Conservation (phyloP, 2,113 vertebrate species). For the Malurus elegans region DNA sequence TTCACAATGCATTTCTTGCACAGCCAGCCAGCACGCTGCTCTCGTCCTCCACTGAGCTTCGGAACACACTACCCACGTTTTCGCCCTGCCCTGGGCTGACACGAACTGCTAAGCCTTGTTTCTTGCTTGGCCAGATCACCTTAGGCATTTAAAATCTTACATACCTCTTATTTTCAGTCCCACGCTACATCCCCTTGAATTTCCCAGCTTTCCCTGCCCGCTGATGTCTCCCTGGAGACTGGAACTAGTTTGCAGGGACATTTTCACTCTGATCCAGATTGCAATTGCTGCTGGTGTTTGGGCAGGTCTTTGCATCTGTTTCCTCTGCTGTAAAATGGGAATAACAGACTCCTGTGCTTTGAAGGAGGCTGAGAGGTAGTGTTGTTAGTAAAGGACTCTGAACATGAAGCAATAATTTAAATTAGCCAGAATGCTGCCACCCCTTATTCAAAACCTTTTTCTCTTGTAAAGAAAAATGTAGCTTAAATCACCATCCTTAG, state of each 20-base stretch:
- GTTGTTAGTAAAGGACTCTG: neutral
- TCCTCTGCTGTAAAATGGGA: slow-evolving; percentile 51
- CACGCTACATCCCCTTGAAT: neutral
- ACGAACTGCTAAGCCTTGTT: neutral
- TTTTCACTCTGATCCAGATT: slow-evolving; percentile 51
- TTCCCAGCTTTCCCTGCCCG: slow-evolving; percentile 30
- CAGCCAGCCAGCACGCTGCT: slow-evolving; percentile 2
- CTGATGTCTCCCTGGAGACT: slow-evolving; percentile 42
- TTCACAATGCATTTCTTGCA: slow-evolving; percentile 47
- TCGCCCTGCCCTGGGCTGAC: neutral
- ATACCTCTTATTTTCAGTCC: neutral
- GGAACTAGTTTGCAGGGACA: slow-evolving; percentile 22
- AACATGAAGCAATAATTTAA: neutral
- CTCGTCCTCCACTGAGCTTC: neutral
- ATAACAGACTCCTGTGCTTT: slow-evolving; percentile 25
- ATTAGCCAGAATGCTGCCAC: neutral
- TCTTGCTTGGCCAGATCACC: slow-evolving; percentile 32
- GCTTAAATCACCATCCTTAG: neutral
- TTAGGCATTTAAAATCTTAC: neutral
- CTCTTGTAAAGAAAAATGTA: neutral
- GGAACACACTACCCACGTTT: neutral
- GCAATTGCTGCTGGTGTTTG: slow-evolving; percentile 13
- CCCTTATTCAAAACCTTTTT: neutral
- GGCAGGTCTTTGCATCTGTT: slow-evolving; percentile 65
- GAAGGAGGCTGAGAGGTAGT: neutral